Conservation (phyloP, 30 jellyfish, hydroid and myxozoan species). For the Pseudorhiza aurosa region DNA sequence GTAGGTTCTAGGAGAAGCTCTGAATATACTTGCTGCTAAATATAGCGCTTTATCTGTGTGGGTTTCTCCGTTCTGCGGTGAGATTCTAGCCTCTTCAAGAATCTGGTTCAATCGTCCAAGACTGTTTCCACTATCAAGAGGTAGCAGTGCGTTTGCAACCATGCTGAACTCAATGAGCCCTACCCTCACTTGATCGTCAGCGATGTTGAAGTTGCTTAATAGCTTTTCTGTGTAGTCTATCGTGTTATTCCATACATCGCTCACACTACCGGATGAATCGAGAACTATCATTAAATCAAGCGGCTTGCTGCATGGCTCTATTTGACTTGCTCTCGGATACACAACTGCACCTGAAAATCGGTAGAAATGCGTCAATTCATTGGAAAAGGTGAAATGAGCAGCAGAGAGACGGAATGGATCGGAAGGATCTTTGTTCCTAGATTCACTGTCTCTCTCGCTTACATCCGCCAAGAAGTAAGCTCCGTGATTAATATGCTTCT, state of each 20-base stretch:
- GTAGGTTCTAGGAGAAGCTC: constrained; percentile 64
- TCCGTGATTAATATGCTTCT: no score
- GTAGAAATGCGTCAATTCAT: no score
- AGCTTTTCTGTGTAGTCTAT: constrained; percentile 77
- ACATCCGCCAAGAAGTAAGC: no score
- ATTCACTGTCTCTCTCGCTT: no score
- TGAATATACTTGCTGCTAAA: constrained; percentile 76
- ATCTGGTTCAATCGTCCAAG: constrained; percentile 72
- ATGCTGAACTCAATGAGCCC: constrained; percentile 92
- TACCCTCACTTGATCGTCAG: constrained; percentile 71
- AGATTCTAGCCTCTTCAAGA: constrained; percentile 62
- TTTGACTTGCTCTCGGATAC: background rate
- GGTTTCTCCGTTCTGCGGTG: constrained; percentile 98
- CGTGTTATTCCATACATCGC: constrained; percentile 57
- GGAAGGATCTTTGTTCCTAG: no score
- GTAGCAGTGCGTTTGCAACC: constrained; percentile 78
- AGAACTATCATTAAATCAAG: constrained; percentile 77
- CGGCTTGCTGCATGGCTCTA: constrained; percentile 40
- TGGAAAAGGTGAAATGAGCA: no score
- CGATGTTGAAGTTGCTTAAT: constrained; percentile 64
- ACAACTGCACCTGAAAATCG: background rate
- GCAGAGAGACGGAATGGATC: no score
- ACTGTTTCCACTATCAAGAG: constrained; percentile 74
- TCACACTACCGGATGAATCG: constrained; percentile 94
- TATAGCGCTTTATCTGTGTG: constrained; percentile 75